These are phyloP conservation scores for Crossaster papposus DNA, from an alignment of 53 echinoderm and acorn worm species.

Conservation along the genomic window DNA sequence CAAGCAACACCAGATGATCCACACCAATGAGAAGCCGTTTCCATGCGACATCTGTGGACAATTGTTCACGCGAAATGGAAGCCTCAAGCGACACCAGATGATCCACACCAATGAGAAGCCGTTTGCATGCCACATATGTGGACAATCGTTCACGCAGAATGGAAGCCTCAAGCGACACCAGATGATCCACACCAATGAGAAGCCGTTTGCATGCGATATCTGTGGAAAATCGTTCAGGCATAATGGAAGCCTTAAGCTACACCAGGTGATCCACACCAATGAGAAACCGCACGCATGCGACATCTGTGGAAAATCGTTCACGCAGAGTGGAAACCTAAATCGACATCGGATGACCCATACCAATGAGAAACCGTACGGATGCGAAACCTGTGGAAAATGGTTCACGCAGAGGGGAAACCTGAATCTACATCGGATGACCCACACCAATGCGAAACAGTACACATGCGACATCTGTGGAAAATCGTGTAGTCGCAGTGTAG, in stretches of 20 bases:
- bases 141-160: too few relatives aligned
- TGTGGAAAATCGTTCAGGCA: too few relatives aligned
- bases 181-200: not conserved
- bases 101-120: not conserved
- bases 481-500: not conserved
- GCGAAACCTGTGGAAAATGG: constrained; percentile 23
- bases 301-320: constrained; percentile 28
- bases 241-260: too few relatives aligned
- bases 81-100: constrained; percentile 38
- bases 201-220: not conserved
- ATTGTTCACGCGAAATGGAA: constrained; percentile 7
- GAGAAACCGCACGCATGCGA: constrained; percentile 23
- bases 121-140: not conserved
- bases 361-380: constrained; percentile 17
- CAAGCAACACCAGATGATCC: constrained; percentile 41
- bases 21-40: not conserved
- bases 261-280: constrained; percentile 34
- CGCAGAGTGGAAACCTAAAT: not conserved
- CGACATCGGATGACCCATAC: constrained; percentile 42
- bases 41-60: constrained; percentile 26
- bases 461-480: constrained; percentile 47
- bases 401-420: not conserved
- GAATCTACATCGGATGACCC: constrained; percentile 10
- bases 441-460: constrained; percentile 11
- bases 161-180: not conserved